Conservation (phyloP, 2,113 vertebrate genomes). For the Takifugu bimaculatus region DNA sequence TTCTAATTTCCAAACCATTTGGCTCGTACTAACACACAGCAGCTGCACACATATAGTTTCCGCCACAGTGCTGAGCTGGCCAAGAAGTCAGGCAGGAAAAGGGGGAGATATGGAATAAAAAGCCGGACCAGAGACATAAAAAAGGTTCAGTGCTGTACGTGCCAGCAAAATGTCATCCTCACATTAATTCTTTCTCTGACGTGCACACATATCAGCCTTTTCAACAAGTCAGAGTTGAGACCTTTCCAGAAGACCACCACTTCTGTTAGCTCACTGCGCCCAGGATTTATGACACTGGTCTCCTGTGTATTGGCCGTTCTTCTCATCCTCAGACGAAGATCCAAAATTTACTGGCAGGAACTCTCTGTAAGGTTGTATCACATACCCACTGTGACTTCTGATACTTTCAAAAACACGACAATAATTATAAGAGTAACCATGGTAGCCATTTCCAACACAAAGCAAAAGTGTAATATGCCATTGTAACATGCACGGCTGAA, state of each 20-base stretch:
- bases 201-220: constrained; percentile 22
- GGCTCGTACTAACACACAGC: too few species aligned
- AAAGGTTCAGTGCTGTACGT: constrained; percentile 45
- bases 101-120: constrained; percentile 45
- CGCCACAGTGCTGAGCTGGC: too few species aligned
- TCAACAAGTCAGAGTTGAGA: constrained; percentile 37
- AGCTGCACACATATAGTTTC: too few species aligned
- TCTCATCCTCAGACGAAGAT: constrained; percentile 33
- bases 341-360: constrained; percentile 13
- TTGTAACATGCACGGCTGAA: too few species aligned
- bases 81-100: constrained; percentile 7
- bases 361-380: too few species aligned
- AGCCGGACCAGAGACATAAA: constrained; percentile 61
- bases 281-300: not conserved
- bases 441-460: too few species aligned
- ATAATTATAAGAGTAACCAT: too few species aligned
- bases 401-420: not conserved
- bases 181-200: constrained; percentile 55
- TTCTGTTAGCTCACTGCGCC: constrained; percentile 12
- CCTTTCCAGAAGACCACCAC: constrained; percentile 45
- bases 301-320: constrained; percentile 11
- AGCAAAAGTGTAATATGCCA: too few species aligned
- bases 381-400: constrained; percentile 12
- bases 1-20: too few species aligned
- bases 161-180: constrained; percentile 71